A percentile compares a stretch with the other conserved stretches of the same genome.
Evolutionary conservation across 2,888 invertebrate genomes (phyloP).

Genomic region (Drosophila picticornis): DNA sequence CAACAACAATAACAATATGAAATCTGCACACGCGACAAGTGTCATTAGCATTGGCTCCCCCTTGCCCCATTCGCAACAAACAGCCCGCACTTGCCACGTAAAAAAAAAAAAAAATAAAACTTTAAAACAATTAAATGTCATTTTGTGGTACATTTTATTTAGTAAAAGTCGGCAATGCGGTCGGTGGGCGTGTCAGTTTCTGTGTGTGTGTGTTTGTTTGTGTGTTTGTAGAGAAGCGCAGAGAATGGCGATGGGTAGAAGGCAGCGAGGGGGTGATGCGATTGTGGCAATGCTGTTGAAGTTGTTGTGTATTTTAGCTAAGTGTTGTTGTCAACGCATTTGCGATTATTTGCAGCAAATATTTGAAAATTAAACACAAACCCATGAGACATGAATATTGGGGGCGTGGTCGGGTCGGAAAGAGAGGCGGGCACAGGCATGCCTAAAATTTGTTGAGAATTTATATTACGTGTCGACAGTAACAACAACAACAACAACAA

Average conservation of each 20-base stretch:
- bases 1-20: slow-evolving; percentile 43
- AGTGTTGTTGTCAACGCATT: slow-evolving; percentile 70
- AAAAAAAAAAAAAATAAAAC: slow-evolving; percentile 16
- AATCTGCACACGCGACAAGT: slow-evolving; percentile 79
- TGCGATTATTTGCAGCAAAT: slow-evolving; percentile 76
- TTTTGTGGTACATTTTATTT: slow-evolving; percentile 77
- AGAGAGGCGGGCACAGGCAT: slow-evolving; percentile 30
- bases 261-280: not conserved
- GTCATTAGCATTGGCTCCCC: slow-evolving; percentile 59
- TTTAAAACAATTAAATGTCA: slow-evolving; percentile 74
- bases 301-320: slow-evolving; percentile 43
- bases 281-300: slow-evolving; percentile 17
- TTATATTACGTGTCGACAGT: slow-evolving; percentile 77
- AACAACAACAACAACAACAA: slow-evolving; percentile 46
- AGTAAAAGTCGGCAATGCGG: slow-evolving; percentile 48
- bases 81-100: slow-evolving; percentile 14
- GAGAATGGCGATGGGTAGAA: not conserved
- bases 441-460: slow-evolving; percentile 74
- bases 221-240: not conserved
- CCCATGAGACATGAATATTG: slow-evolving; percentile 33
- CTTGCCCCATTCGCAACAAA: not conserved
- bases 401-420: not conserved
- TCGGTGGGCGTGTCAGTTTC: slow-evolving; percentile 28
- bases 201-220: not conserved
- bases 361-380: slow-evolving; percentile 73